Evolutionary conservation across 2,888 invertebrate genomes (phyloP).

Genomic region (Epirrita christyi): DNA sequence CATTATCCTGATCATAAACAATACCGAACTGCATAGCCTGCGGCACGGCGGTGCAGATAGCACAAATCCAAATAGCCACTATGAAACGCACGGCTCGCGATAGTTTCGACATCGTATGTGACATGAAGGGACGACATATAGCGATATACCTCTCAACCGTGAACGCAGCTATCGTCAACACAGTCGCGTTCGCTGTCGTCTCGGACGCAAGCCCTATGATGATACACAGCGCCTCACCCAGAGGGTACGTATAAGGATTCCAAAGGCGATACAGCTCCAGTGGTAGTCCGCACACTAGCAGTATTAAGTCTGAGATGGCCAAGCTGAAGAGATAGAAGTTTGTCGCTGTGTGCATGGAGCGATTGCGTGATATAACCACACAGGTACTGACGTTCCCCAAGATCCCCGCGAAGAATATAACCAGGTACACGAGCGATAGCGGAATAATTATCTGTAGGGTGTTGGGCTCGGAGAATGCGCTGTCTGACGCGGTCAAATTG

Average conservation of each 20-base stretch:
- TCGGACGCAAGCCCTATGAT: slow-evolving; percentile 91
- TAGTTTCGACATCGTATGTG: slow-evolving; percentile 93
- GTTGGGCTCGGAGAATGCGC: slow-evolving; percentile 70
- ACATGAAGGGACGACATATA: slow-evolving; percentile 93
- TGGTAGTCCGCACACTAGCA: slow-evolving; percentile 91
- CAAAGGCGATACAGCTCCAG: slow-evolving; percentile 91
- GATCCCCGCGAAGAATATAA: slow-evolving; percentile 90
- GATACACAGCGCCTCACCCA: slow-evolving; percentile 92
- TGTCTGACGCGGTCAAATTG: slow-evolving; percentile 54
- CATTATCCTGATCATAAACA: slow-evolving; percentile 76
- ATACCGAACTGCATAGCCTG: slow-evolving; percentile 93
- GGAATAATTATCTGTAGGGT: slow-evolving; percentile 86
- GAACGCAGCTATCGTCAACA: slow-evolving; percentile 94
- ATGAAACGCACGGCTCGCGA: slow-evolving; percentile 92
- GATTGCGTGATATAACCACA: slow-evolving; percentile 90
- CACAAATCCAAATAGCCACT: slow-evolving; percentile 91
- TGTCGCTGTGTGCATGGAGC: slow-evolving; percentile 93
- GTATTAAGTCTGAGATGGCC: slow-evolving; percentile 90
- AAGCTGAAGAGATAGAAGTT: slow-evolving; percentile 93
- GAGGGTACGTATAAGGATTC: slow-evolving; percentile 89
- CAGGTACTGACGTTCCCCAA: slow-evolving; percentile 93
- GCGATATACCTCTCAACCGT: slow-evolving; percentile 95
- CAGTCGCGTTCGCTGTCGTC: slow-evolving; percentile 94
- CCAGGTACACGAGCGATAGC: slow-evolving; percentile 87
- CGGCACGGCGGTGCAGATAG: slow-evolving; percentile 90